phyloP scores from a whole-genome alignment of 1,140 invertebrate species.

The Hycleus cichorii region DNA sequence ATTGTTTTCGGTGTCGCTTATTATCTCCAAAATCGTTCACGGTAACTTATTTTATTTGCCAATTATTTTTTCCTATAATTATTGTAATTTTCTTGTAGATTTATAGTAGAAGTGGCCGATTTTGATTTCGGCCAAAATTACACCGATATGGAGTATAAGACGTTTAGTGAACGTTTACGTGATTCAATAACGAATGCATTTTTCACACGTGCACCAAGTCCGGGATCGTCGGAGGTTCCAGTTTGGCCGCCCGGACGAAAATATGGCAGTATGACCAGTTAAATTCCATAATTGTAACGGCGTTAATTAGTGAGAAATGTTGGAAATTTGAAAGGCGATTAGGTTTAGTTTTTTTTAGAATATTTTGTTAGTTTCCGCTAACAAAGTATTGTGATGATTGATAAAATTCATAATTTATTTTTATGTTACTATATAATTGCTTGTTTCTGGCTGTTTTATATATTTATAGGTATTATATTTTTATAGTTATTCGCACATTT shows the following conservation, averaged over 20 bases:
- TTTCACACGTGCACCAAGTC: slow-evolving; percentile 36
- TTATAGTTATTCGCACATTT: slow-evolving; percentile 3
- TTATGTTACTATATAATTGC: neutral
- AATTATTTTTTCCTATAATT: neutral
- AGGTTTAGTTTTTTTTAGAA: neutral
- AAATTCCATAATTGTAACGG: no score
- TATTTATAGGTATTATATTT: slow-evolving; percentile 4
- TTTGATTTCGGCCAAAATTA: slow-evolving; percentile 77
- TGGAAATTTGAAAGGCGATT: no score
- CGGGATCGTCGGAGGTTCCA: slow-evolving; percentile 30
- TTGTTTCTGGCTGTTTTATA: neutral
- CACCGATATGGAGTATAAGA: slow-evolving; percentile 75
- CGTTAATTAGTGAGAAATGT: no score
- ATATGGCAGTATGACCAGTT: slow-evolving; percentile 37
- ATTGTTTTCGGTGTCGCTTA: slow-evolving; percentile 80
- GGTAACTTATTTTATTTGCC: slow-evolving; percentile 41
- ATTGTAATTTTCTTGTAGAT: slow-evolving; percentile 45
- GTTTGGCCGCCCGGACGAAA: slow-evolving; percentile 38
- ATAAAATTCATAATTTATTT: neutral
- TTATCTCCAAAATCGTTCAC: slow-evolving; percentile 68
- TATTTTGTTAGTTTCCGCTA: slow-evolving; percentile 5
- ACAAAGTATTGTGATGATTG: slow-evolving; percentile 2
- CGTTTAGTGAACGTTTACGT: slow-evolving; percentile 67
- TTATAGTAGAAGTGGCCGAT: slow-evolving; percentile 75
- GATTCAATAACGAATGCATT: slow-evolving; percentile 64